A percentile compares a stretch with the other conserved stretches of the same genome.
phyloP scores from a whole-genome alignment of 1,140 invertebrate species.

The Formica exsecta region DNA sequence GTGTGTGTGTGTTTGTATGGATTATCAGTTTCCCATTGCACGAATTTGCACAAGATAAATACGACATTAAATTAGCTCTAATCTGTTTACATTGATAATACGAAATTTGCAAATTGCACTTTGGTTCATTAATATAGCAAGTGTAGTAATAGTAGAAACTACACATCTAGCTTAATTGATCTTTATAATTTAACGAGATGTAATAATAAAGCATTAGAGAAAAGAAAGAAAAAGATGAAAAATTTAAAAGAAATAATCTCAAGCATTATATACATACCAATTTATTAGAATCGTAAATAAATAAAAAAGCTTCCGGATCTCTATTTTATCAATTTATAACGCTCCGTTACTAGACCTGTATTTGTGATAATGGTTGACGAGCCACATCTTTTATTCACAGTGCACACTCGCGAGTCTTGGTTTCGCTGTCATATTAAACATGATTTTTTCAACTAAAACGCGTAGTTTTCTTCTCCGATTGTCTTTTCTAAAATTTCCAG shows the following conservation, averaged over 20 bases:
- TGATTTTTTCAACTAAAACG: background rate
- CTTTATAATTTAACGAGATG: no score
- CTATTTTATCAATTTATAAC: conserved; percentile 2
- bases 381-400: conserved; percentile 22
- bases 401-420: background rate
- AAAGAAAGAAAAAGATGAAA: background rate
- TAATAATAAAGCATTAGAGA: no score
- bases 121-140: background rate
- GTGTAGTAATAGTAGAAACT: background rate
- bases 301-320: background rate
- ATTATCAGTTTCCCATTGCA: background rate
- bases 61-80: background rate
- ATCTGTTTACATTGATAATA: background rate
- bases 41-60: background rate
- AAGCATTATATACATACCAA: background rate
- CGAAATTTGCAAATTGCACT: background rate
- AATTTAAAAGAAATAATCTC: background rate
- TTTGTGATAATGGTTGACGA: background rate
- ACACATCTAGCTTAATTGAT: background rate
- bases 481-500: background rate
- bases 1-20: no score
- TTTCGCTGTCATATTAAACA: background rate
- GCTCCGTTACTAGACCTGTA: background rate
- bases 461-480: background rate
- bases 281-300: background rate